Evolutionary conservation across 2,888 invertebrate species (phyloP).

Genomic region (Argyra leucocephala): DNA sequence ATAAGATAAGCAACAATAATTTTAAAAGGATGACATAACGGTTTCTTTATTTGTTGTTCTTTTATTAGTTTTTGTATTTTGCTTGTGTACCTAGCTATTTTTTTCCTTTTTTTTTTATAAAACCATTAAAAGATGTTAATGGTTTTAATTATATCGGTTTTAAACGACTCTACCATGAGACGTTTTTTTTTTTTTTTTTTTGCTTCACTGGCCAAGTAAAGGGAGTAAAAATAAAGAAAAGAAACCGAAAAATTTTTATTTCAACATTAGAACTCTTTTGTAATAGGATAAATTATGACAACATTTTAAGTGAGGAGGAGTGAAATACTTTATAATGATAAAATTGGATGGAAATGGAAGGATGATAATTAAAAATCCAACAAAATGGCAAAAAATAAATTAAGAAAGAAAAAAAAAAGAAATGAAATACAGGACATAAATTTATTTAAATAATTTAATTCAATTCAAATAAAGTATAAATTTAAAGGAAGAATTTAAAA

Average conservation of each 20-base stretch:
- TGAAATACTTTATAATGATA: too few species aligned
- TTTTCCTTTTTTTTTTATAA: not conserved
- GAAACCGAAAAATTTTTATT: not conserved
- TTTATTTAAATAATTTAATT: too few species aligned
- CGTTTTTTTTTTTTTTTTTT: constrained; percentile 2
- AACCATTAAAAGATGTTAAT: constrained; percentile 4
- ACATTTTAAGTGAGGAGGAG: too few species aligned
- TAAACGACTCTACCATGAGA: too few species aligned
- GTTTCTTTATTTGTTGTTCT: not conserved
- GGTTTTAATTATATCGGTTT: not conserved
- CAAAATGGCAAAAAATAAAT: too few species aligned
- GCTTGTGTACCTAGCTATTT: not conserved
- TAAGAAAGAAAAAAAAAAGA: too few species aligned
- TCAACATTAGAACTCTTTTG: not conserved
- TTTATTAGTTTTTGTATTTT: not conserved
- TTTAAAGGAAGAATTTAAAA: too few species aligned
- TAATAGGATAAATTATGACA: not conserved
- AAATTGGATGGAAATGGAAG: too few species aligned
- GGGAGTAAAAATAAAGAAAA: not conserved
- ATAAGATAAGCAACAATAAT: not conserved
- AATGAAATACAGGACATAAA: too few species aligned
- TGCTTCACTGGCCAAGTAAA: not conserved
- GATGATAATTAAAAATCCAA: too few species aligned
- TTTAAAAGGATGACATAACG: not conserved
- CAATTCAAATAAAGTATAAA: too few species aligned